Evolutionary conservation across 2,888 invertebrate genomes (phyloP).

Genomic region (Agrotis puta): DNA sequence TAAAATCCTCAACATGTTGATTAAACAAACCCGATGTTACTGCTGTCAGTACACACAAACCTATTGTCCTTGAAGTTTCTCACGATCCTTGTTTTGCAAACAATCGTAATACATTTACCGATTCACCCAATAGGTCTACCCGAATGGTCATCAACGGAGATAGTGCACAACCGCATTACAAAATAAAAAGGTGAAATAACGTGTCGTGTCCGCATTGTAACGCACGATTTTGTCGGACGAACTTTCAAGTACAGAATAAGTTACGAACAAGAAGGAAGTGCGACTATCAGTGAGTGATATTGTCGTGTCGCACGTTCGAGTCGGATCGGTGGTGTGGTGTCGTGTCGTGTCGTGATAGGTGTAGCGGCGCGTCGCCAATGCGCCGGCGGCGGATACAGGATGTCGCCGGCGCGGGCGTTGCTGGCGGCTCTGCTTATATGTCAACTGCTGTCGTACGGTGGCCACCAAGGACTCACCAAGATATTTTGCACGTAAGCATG

Average conservation of each 20-base stretch:
- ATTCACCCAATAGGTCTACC: conserved; percentile 47
- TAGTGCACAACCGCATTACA: conserved; percentile 30
- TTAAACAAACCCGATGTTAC: conserved; percentile 22
- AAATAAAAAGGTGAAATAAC: conserved; percentile 47
- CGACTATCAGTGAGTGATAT: conserved; percentile 21
- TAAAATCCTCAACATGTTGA: conserved; percentile 1
- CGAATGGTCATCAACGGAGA: conserved; percentile 42
- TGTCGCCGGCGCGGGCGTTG: conserved; percentile 90
- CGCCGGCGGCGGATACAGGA: conserved; percentile 86
- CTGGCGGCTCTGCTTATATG: conserved; percentile 87
- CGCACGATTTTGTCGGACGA: conserved; percentile 16
- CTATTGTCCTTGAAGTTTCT: conserved; percentile 42
- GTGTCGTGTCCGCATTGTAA: conserved; percentile 3
- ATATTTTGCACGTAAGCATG: conserved; percentile 88
- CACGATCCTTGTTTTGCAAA: conserved; percentile 68
- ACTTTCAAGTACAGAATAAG: conserved; percentile 9
- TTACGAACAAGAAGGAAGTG: conserved; percentile 11
- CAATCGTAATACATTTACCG: conserved; percentile 42
- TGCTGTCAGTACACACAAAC: conserved; percentile 19
- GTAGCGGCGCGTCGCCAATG: conserved; percentile 85
- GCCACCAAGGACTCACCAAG: conserved; percentile 90
- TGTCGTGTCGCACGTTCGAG: conserved; percentile 42
- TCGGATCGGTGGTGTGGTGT: conserved; percentile 59
- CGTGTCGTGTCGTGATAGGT: conserved; percentile 82
- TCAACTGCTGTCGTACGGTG: conserved; percentile 89